Evolutionary conservation across 2,888 invertebrate species (phyloP).

Genomic region (Temnothorax ravouxi): DNA sequence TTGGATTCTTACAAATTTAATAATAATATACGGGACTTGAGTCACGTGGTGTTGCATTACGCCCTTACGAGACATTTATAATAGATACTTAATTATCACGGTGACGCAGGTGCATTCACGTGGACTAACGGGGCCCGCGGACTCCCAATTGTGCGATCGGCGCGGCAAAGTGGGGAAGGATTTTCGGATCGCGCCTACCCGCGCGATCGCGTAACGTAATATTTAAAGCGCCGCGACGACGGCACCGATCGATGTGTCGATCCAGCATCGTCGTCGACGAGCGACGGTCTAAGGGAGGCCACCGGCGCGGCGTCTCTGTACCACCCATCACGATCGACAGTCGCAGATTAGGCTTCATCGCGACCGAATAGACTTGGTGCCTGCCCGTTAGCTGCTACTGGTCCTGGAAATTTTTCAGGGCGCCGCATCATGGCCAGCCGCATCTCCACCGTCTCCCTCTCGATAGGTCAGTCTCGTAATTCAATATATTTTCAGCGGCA

Average conservation of each 20-base stretch:
- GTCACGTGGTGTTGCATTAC: not conserved
- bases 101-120: not conserved
- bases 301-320: slow-evolving; percentile 50
- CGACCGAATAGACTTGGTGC: slow-evolving; percentile 6
- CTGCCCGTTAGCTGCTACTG: not conserved
- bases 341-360: slow-evolving; percentile 54
- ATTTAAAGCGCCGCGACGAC: slow-evolving; percentile 69
- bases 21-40: not conserved
- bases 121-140: not conserved
- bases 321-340: slow-evolving; percentile 44
- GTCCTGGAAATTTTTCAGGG: slow-evolving; percentile 18
- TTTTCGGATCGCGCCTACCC: slow-evolving; percentile 46
- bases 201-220: slow-evolving; percentile 65
- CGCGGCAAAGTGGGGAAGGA: slow-evolving; percentile 30
- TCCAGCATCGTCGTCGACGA: slow-evolving; percentile 33
- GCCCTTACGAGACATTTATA: not conserved
- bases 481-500: not conserved
- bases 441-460: slow-evolving; percentile 66
- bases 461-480: slow-evolving; percentile 64
- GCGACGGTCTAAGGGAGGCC: slow-evolving; percentile 12
- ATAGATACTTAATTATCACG: slow-evolving; percentile 1
- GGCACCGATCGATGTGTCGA: slow-evolving; percentile 33
- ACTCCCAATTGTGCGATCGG: not conserved
- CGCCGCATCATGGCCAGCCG: slow-evolving; percentile 67
- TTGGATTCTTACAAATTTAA: not conserved